Conservation (phyloP, 35 echinoderm and acorn worm species). For the Lytechinus pictus region DNA sequence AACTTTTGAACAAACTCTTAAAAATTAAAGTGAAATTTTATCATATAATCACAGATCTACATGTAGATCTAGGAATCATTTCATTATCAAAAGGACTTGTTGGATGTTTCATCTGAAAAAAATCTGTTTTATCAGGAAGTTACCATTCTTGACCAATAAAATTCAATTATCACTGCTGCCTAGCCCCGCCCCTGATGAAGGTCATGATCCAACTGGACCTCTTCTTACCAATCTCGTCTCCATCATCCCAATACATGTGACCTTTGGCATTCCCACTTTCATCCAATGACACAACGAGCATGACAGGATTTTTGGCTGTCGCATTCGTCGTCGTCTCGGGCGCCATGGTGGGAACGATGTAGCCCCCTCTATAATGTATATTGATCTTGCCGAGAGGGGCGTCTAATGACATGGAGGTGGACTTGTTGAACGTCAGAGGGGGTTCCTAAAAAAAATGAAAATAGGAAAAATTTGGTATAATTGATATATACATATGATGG, state of each 20-base stretch:
- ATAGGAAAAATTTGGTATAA: neutral
- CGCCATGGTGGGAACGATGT: slow-evolving; percentile 63
- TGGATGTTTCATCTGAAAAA: too few species aligned
- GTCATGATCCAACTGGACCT: neutral
- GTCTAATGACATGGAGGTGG: slow-evolving; percentile 58
- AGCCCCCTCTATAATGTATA: slow-evolving; percentile 71
- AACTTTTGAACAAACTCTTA: too few species aligned
- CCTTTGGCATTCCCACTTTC: slow-evolving; percentile 61
- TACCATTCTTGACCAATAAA: too few species aligned
- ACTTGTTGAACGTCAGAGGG: neutral
- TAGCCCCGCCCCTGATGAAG: too few species aligned
- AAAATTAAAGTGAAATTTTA: too few species aligned
- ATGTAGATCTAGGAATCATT: too few species aligned
- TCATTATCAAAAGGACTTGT: too few species aligned
- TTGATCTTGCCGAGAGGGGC: slow-evolving; percentile 79
- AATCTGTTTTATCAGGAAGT: too few species aligned
- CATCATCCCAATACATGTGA: slow-evolving; percentile 80
- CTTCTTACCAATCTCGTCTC: slow-evolving; percentile 66
- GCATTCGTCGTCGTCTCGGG: slow-evolving; percentile 59
- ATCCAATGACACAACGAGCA: slow-evolving; percentile 53
- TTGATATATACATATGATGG: too few species aligned
- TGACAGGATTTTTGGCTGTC: slow-evolving; percentile 48
- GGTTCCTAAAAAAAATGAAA: neutral
- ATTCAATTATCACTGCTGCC: too few species aligned
- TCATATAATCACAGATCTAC: too few species aligned